A percentile compares a stretch with the other conserved stretches of the same genome.
Conservation (phyloP, 2,888 invertebrate genomes). For the Leptopilina myrica region DNA sequence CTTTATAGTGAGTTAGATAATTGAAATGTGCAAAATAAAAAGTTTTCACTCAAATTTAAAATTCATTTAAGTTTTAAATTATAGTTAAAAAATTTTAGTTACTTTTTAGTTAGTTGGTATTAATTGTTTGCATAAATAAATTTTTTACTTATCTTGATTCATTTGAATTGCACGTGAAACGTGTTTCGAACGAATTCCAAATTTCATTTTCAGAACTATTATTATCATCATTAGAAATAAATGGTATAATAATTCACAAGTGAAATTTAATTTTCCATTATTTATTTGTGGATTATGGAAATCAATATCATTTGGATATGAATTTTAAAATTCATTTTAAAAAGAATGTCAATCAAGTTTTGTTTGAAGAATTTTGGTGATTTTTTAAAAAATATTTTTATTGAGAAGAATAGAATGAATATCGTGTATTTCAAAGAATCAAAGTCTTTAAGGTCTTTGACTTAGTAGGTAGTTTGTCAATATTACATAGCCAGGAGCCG, state of each 20-base stretch:
- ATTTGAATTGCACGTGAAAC: background rate
- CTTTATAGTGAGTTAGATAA: too few species aligned
- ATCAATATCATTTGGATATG: too few species aligned
- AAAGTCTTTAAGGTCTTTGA: conserved; percentile 7
- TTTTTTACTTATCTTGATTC: background rate
- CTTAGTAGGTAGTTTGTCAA: background rate
- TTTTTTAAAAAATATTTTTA: background rate
- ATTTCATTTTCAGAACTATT: background rate
- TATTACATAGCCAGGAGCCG: conserved; percentile 13
- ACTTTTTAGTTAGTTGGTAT: too few species aligned
- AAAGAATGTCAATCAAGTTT: background rate
- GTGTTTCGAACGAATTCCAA: background rate
- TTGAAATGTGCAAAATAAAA: too few species aligned
- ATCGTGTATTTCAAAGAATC: background rate
- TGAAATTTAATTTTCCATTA: background rate
- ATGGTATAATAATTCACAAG: background rate
- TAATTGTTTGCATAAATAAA: background rate
- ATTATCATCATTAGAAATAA: background rate
- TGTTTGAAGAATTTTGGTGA: background rate
- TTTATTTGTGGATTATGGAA: too few species aligned
- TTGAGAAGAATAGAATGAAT: background rate
- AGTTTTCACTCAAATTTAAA: too few species aligned
- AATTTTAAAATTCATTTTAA: too few species aligned
- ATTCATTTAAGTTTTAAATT: too few species aligned
- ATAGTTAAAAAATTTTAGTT: too few species aligned